These are phyloP conservation scores for Centropus bengalensis DNA, from an alignment of 2,113 vertebrate species.

Conservation along the genomic window DNA sequence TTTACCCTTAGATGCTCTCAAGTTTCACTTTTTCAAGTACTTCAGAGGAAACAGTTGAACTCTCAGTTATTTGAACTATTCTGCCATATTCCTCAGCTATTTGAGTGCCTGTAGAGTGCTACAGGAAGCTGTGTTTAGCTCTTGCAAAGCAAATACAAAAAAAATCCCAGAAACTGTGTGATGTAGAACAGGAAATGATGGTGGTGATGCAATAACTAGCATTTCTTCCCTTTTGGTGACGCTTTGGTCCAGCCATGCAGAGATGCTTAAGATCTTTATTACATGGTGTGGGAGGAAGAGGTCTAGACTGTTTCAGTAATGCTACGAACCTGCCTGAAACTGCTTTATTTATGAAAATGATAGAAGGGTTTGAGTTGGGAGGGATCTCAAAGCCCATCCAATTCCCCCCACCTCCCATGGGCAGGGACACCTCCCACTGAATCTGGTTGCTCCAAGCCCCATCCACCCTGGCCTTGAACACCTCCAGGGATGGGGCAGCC, in stretches of 20 bases:
- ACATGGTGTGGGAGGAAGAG: fast-evolving
- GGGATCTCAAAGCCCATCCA: no score
- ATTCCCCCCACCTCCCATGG: no score
- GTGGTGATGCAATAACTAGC: not conserved
- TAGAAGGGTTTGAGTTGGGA: no score
- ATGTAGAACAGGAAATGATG: not conserved
- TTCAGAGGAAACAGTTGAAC: not conserved
- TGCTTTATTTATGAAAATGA: no score
- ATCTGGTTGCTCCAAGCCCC: no score
- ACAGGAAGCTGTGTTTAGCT: fast-evolving
- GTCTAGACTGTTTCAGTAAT: not conserved
- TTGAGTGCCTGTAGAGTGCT: no score
- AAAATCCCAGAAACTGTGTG: not conserved
- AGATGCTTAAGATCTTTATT: not conserved
- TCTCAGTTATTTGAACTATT: fast-evolving
- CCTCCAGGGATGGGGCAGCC: no score
- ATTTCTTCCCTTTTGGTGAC: not conserved
- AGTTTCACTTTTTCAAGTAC: not conserved
- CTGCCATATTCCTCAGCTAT: fast-evolving
- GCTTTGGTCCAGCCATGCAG: fast-evolving
- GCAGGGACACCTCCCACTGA: no score
- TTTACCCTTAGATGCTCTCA: fast-evolving
- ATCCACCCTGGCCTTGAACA: no score
- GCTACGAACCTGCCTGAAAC: no score
- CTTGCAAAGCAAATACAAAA: not conserved